Base-by-base conservation (phyloP, 2,113 vertebrate species). In the Tichodroma muraria region DNA sequence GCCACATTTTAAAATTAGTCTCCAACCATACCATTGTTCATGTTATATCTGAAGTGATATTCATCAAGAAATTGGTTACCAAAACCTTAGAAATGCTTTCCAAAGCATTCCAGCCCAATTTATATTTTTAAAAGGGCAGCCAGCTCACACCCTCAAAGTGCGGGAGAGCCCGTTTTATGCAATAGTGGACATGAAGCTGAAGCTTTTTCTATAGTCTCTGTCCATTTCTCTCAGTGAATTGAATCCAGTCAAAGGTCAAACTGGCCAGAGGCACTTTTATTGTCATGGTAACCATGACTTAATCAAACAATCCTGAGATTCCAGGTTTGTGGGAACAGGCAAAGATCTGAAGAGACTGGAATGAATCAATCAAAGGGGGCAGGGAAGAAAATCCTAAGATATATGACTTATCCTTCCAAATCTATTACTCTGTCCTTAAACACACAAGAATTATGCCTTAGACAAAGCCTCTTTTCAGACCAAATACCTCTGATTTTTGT, bases 281-380 rank as follows among this genome's bases (percentile, higher is more conserved):
- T 96, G 96, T 97, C 97, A 97, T 97, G 98, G 98, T 96, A 98
- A 97, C 97, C 97, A 96, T 96, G 97, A 98, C 98, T 98, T 98
- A 98, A 98, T 98, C 98, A 98, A 98, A 99, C 98, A 98, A 98
- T 97, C 97, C 97, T 97, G 98, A 98, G 98, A 98, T 98, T 97
- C 98, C 97, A 98, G 98, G 97, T 98, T 97, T 97, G 96, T 97
- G 97, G 94, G 97, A 97, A 96, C 94, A 97, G 95, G 94, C 93
- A 91, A 93, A 95, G 96, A 96, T 95, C 95, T 96, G 97, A 96
- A 97, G 95, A 96, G 95, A 89, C 91, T 97, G 97, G 97, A 96
- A 97, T 97, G 96, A 97, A 97, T 97, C 97, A 97, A 97, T 96
- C 97, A 97, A 96, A 97, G 96, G 96, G 59, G 82, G 84, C 80